Percentiles rank a stretch among this genome's conserved stretches.
These are phyloP conservation scores for Rhinoptilus africanus DNA, from an alignment of 2,113 vertebrate genomes.

Conservation along the genomic window DNA sequence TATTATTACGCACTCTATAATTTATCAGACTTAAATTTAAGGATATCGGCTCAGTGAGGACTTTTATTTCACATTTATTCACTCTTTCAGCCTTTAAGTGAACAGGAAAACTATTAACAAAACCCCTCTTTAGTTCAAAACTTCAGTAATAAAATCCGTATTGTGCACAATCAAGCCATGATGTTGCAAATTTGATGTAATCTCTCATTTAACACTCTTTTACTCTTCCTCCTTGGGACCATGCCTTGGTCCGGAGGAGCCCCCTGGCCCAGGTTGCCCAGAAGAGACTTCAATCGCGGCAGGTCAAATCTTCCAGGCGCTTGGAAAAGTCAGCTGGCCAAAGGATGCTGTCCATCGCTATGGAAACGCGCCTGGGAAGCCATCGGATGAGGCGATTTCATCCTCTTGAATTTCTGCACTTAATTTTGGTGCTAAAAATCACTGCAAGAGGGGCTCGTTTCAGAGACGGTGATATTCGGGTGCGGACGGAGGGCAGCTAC, in stretches of 20 bases:
- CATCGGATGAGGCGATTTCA: accelerated
- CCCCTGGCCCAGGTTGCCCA: too few relatives aligned
- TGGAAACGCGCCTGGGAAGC: neutral
- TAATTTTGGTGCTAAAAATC: neutral
- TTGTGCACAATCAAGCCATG: neutral
- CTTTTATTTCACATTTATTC: conserved; percentile 25
- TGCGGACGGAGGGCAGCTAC: neutral
- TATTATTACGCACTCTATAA: neutral
- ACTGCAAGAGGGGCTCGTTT: accelerated
- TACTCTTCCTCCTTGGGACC: neutral
- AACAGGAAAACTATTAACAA: neutral
- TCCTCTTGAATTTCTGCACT: neutral
- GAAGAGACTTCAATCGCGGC: accelerated
- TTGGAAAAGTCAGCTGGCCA: neutral
- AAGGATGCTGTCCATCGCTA: neutral
- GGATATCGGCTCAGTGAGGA: neutral
- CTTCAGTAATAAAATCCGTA: neutral
- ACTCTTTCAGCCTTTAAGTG: neutral
- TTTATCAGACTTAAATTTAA: conserved; percentile 10
- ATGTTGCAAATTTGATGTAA: neutral
- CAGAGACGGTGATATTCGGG: accelerated
- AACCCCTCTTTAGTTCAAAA: neutral
- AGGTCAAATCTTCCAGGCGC: neutral
- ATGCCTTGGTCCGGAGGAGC: neutral
- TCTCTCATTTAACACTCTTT: neutral